Evolutionary conservation across 2,797 vertebrate genomes (phyloP), one percentile per base, ranked within the genome.

Genomic region (Oceanodroma leucorhoa): DNA sequence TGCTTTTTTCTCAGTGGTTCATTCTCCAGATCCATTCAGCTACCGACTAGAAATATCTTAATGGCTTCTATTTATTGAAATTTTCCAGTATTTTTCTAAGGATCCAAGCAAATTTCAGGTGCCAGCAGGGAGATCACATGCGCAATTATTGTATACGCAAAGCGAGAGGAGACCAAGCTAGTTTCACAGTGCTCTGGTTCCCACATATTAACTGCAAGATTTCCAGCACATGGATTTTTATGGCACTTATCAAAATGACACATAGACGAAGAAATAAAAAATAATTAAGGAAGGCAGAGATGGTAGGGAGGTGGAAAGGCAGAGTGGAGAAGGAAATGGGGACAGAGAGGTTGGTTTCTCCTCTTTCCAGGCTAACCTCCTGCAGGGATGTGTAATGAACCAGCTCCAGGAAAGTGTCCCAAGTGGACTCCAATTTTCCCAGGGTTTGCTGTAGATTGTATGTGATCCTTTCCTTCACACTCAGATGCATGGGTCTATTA

Each of bases 391-490:
- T 77, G 75, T 77, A 96, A 94, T 77, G 79, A 85, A 51, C n/a
- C 43, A 72, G 60, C 3, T 76, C 24, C 43, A 36, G 40, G 22
- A 43, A 66, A 70, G 64, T 55, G 78, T 73, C 78, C 94, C 75
- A 80, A 77, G 64, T 32, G 60, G 29, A 60, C 51, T 72, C 62
- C 51, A 72, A 7, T 87, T 95, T 95, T 92, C 57, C 62, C 75
- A 85, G 67, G 55, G 43, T 82, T 92, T 94, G 26, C 60, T 87
- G 76, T 70, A 69, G 65, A 55, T 58, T 80, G 55, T 54, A n/a
- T 70, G 75, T 43, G 78, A 87, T 86, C 90, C 80, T 95, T 91
- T 90, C 45, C 71, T 94, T 94, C 85, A 94, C 80, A 86, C 72
- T 78, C 72, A 86, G 67, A 91, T 83, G 67, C 85, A 58, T 5